Base-by-base conservation (phyloP, 2,113 vertebrate species). In the Phycodurus eques region DNA sequence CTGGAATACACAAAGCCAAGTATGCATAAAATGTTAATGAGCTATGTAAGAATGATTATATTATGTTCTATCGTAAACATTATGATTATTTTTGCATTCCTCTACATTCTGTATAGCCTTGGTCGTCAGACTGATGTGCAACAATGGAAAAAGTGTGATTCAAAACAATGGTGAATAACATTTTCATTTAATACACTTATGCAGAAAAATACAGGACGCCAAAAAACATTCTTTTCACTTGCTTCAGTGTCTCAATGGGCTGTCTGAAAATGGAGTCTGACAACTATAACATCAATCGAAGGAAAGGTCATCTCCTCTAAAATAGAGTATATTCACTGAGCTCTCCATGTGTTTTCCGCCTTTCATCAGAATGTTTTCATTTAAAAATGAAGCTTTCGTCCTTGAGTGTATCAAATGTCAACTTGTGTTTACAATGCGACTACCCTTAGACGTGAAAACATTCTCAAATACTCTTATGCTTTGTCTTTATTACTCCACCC, bases 361-460 rank as follows among this genome's bases (percentile, higher is more conserved):
- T 61, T 65, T 74, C 35, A 20, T 56, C 13, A 0, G 44, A 74
- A 73, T 42, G 70, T 84, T 86, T 81, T 80, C 63, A 83, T 84
- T 82, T 83, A 14, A 44, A 75, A 80, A 59, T 0, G n/a, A 72
- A 81, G 22, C 70, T 67, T 43, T 66, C 54, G 14, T 20, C 69
- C 69, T 72, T 27, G 33, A 76, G 39, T 51, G 15, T 66, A 65
- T 84, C 69, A 64, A 66, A 77, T 68, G 71, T 67, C 64, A 62
- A 70, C 62, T 56, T 10, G 20, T 19, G 68, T 71, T 80, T 65
- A 68, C 27, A 68, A 11, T 0, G 53, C 3, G 0, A 44, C 53
- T 51, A 64, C 67, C 77, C 74, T 10, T 63, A 2, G 9, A 42
- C 15, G 31, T 71, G 57, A 68, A 82, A 81, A 31, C 33, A 70